Evolutionary conservation across 2,888 invertebrate species (phyloP).

Genomic region (Cloeon dipterum): DNA sequence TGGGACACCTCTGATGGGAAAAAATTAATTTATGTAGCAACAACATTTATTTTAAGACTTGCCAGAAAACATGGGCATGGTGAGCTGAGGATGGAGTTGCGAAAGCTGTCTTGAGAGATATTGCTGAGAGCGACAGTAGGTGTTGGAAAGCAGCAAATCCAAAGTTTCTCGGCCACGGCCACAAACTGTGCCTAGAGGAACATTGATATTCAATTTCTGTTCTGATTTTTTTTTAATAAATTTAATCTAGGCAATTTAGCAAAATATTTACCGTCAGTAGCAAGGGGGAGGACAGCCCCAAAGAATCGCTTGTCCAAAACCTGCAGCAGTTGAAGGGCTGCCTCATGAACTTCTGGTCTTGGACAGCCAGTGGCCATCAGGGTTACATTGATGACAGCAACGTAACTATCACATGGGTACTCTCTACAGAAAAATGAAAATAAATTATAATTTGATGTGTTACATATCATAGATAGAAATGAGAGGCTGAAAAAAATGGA

Average conservation of each 20-base stretch:
- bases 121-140: slow-evolving; percentile 81
- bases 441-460: too few species aligned
- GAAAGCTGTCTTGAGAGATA: slow-evolving; percentile 83
- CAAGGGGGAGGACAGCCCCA: slow-evolving; percentile 48
- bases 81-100: slow-evolving; percentile 84
- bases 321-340: slow-evolving; percentile 82
- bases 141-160: slow-evolving; percentile 64
- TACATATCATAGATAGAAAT: too few species aligned
- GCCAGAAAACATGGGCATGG: slow-evolving; percentile 99
- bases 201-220: not conserved
- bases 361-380: slow-evolving; percentile 92
- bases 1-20: slow-evolving; percentile 90
- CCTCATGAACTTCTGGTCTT: slow-evolving; percentile 74
- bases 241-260: too few species aligned
- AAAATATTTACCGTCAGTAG: slow-evolving; percentile 32
- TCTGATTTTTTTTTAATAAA: not conserved
- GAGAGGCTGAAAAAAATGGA: too few species aligned
- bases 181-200: slow-evolving; percentile 20
- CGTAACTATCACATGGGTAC: slow-evolving; percentile 94
- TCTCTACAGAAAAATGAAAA: slow-evolving; percentile 34
- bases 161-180: slow-evolving; percentile 47
- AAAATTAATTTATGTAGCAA: too few species aligned
- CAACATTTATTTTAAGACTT: slow-evolving; percentile 12
- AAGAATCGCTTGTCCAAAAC: slow-evolving; percentile 89
- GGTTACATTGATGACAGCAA: slow-evolving; percentile 92